Base-by-base conservation (phyloP, 2,888 invertebrate species). In the Scaptomyza caliginosa region DNA sequence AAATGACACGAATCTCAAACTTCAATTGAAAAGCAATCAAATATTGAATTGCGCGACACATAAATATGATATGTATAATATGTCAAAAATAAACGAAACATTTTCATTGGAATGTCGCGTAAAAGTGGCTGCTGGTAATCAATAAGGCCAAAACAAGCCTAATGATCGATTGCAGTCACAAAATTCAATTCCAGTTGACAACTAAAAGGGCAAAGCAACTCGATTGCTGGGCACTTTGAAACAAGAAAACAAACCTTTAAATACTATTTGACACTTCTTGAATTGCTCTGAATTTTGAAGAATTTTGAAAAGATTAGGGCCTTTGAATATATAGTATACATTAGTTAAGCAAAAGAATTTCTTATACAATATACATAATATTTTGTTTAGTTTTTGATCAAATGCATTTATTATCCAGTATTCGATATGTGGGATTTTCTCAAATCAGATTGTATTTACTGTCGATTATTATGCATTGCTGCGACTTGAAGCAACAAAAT, bases 91-190 rank as follows among this genome's bases (percentile, higher is more conserved):
- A 46, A 32, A 48, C 19, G 34, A 34, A 45, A 28, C n/a, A 45
- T 24, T 13, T 36, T 21, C 62, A 39, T 23, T 65, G 86, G 87
- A 82, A 87, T 87, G 87, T 63, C 46, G 79, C 66, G 64, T 67
- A 76, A 81, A 72, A 75, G 79, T 63, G 86, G 79, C 73, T 76
- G 79, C 63, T 78, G 81, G 78, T 76, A 74, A 83, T 32, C 30
- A 32, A 32, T 32, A 67, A 73, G 65, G 58, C 59, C 55, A 52
- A 63, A 63, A 55, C 39, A 39, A 38, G 10, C 26, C 32, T 52
- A 62, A 78, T 81, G 87, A 81, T 81, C 87, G 81, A 81, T 81
- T 72, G 81, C 76, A 77, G 58, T 52, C 49, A 40, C 30, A 46
- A 42, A 50, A 52, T n/a, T 23, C 50, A 42, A 57, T 67, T 23